These are phyloP conservation scores for Caloenas nicobarica DNA, from an alignment of 2,113 vertebrate genomes.

Conservation along the genomic window DNA sequence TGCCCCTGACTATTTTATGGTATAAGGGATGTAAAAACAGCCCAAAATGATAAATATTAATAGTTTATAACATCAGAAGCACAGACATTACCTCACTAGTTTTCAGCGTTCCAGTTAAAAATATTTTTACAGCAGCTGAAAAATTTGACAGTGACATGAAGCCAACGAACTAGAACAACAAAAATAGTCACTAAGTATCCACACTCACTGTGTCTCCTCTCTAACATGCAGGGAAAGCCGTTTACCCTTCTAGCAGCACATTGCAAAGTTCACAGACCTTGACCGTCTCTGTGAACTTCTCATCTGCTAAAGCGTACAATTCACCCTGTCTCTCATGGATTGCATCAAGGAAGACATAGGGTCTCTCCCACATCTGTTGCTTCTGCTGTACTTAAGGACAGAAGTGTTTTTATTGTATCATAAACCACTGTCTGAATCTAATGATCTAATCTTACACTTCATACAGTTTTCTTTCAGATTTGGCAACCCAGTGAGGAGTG, in stretches of 20 bases:
- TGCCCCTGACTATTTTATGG: background rate
- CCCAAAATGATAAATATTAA: background rate
- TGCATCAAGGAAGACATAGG: background rate
- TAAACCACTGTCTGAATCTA: background rate
- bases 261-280: background rate
- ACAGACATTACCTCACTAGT: background rate
- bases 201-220: background rate
- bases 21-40: background rate
- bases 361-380: background rate
- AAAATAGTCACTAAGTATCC: background rate
- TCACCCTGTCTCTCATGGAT: background rate
- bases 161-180: background rate
- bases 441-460: background rate
- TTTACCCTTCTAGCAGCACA: background rate
- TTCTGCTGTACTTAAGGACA: background rate
- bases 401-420: background rate
- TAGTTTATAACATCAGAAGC: background rate
- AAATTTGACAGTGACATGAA: background rate
- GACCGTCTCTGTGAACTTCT: background rate
- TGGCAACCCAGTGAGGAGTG: background rate
- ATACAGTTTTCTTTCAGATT: background rate
- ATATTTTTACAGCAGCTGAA: constrained; percentile 1
- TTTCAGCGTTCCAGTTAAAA: background rate
- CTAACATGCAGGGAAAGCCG: background rate
- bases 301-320: accelerated